These are phyloP conservation scores for Euplagia quadripunctaria DNA, from an alignment of 2,888 invertebrate species.

Conservation along the genomic window DNA sequence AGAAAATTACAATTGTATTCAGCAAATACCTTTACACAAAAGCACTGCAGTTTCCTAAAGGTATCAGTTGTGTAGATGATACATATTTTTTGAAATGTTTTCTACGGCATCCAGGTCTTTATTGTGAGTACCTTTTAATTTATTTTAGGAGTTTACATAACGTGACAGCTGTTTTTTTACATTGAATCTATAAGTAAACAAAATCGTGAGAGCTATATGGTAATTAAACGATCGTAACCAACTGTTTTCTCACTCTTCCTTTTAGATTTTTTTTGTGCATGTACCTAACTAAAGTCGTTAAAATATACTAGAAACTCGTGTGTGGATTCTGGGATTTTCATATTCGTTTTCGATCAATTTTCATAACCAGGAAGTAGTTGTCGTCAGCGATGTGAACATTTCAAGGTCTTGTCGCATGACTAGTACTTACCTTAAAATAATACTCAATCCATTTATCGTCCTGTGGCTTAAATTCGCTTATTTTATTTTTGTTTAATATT, in stretches of 20 bases:
- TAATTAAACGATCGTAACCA: conserved; percentile 22
- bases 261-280: not conserved
- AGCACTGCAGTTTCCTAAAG: conserved; percentile 54
- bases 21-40: conserved; percentile 56
- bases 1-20: conserved; percentile 54
- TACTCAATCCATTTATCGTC: conserved; percentile 12
- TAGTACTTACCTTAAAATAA: conserved; percentile 13
- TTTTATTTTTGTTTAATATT: not conserved
- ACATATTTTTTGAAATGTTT: conserved; percentile 81
- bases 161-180: conserved; percentile 82
- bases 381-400: conserved; percentile 21
- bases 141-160: conserved; percentile 86
- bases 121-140: conserved; percentile 80
- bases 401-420: conserved; percentile 38
- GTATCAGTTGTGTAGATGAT: conserved; percentile 68
- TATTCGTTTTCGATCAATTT: conserved; percentile 22
- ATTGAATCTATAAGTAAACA: conserved; percentile 63
- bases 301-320: not conserved
- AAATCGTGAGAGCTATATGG: conserved; percentile 49
- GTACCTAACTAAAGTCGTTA: not conserved
- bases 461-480: conserved; percentile 11
- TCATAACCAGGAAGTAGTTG: conserved; percentile 36
- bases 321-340: conserved; percentile 21
- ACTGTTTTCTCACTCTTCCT: not conserved
- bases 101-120: conserved; percentile 80